These are phyloP conservation scores for Perca schrenkii DNA, from an alignment of 2,113 vertebrate species.

Conservation along the genomic window DNA sequence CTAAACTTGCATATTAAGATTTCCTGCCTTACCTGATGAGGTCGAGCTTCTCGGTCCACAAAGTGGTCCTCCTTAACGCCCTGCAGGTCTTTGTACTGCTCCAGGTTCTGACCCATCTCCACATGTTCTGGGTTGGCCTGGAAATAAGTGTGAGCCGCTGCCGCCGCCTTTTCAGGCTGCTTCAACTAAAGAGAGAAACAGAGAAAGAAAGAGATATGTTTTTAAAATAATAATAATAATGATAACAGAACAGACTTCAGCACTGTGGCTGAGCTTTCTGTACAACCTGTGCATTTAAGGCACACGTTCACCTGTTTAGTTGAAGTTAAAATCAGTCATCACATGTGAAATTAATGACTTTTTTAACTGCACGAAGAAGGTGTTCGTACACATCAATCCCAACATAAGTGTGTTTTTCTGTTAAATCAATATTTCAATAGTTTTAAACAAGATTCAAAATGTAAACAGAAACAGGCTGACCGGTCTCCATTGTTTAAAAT, in stretches of 20 bases:
- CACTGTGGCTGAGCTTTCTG: background rate
- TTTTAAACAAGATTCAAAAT: background rate
- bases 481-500: background rate
- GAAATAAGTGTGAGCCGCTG: slow-evolving; percentile 97
- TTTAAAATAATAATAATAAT: background rate
- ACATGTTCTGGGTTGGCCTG: slow-evolving; percentile 97
- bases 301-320: background rate
- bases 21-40: slow-evolving; percentile 87
- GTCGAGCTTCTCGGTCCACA: slow-evolving; percentile 89
- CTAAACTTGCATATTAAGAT: background rate
- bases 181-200: slow-evolving; percentile 84
- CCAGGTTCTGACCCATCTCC: slow-evolving; percentile 91
- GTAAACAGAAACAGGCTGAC: background rate
- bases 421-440: background rate
- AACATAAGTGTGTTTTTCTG: background rate
- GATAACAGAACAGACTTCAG: background rate
- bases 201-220: background rate
- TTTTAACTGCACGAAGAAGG: background rate
- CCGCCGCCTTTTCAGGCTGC: slow-evolving; percentile 90
- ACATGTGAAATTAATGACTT: background rate
- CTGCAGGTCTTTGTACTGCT: slow-evolving; percentile 88
- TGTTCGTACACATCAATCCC: background rate
- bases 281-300: background rate
- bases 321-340: too few relatives aligned
- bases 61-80: slow-evolving; percentile 82